Conservation (phyloP, 2,113 vertebrate species). For the Origma solitaria region DNA sequence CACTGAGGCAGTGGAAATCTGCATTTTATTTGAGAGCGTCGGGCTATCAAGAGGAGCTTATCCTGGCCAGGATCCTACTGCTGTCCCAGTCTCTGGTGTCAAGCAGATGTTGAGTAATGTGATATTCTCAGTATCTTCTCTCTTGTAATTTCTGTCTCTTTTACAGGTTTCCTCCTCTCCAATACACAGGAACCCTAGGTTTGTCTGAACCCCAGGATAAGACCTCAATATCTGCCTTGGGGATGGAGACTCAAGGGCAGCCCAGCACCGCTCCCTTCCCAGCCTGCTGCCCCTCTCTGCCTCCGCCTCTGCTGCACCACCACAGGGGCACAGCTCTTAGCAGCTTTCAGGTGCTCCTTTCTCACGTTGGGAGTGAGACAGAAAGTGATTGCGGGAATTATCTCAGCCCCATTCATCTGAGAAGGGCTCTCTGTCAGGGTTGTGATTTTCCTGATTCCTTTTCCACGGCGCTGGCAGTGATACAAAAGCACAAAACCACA, state of each 20-base stretch:
- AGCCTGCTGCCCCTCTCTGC: not conserved
- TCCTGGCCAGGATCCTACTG: not conserved
- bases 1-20: not conserved
- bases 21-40: not conserved
- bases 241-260: not conserved
- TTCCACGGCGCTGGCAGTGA: not conserved
- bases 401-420: not conserved
- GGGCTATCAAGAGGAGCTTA: not conserved
- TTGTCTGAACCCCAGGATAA: not conserved
- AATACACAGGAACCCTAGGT: accelerated
- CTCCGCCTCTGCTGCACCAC: not conserved
- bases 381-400: not conserved
- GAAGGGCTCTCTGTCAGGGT: not conserved
- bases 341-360: not conserved
- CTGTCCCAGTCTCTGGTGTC: not conserved
- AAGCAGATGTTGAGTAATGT: not conserved
- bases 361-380: not conserved
- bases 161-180: not conserved
- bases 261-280: not conserved
- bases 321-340: not conserved
- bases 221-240: not conserved
- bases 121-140: not conserved
- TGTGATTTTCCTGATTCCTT: constrained; percentile 10
- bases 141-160: not conserved
- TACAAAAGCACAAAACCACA: not conserved